Percentiles rank a stretch among this genome's conserved stretches.
These are phyloP conservation scores for Apodemia hepburni DNA, from an alignment of 2,888 invertebrate genomes.

Conservation along the genomic window DNA sequence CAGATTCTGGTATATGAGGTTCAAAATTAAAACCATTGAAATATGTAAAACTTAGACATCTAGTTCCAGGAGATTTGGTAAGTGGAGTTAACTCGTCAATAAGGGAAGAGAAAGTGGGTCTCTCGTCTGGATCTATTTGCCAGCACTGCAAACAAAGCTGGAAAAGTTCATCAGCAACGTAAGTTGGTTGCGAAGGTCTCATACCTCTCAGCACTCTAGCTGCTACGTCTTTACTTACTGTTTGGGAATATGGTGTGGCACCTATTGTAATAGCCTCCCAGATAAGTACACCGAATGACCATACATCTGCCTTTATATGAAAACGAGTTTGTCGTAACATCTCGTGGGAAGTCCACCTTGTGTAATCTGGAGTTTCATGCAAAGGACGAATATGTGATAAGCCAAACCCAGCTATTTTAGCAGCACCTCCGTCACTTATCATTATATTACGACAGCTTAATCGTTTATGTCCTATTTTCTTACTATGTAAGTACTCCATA, in stretches of 20 bases:
- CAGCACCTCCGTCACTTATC: slow-evolving; percentile 81
- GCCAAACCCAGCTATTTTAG: slow-evolving; percentile 89
- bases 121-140: slow-evolving; percentile 90
- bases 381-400: slow-evolving; percentile 82
- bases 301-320: slow-evolving; percentile 88
- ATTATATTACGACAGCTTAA: slow-evolving; percentile 87
- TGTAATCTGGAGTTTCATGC: slow-evolving; percentile 85
- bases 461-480: slow-evolving; percentile 86
- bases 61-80: slow-evolving; percentile 51
- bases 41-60: slow-evolving; percentile 66
- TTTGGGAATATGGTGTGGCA: slow-evolving; percentile 87
- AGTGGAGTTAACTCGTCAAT: slow-evolving; percentile 62
- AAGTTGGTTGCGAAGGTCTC: slow-evolving; percentile 86
- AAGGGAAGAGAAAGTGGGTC: slow-evolving; percentile 85
- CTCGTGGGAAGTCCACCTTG: slow-evolving; percentile 90
- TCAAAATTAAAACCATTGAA: slow-evolving; percentile 70
- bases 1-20: slow-evolving; percentile 65
- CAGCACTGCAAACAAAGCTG: slow-evolving; percentile 92
- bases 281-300: slow-evolving; percentile 90
- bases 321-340: slow-evolving; percentile 85
- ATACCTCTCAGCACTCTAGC: slow-evolving; percentile 85
- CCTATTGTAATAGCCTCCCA: slow-evolving; percentile 92
- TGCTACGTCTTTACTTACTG: slow-evolving; percentile 83
- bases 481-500: slow-evolving; percentile 84
- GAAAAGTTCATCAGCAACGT: slow-evolving; percentile 88